phyloP scores from a whole-genome alignment of 2,797 vertebrate species.

The Pogonophryne albipinna region DNA sequence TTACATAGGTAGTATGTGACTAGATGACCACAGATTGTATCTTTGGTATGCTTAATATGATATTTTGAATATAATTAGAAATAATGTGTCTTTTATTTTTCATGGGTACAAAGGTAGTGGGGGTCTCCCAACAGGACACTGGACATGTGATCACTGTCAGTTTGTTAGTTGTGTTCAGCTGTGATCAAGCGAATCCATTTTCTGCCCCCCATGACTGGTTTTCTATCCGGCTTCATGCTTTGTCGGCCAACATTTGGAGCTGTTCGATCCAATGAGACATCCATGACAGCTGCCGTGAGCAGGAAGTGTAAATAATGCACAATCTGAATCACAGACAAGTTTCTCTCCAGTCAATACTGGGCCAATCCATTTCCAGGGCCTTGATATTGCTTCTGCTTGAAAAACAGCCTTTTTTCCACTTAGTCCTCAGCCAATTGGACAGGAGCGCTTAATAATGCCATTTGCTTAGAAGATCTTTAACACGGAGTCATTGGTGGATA shows the following conservation, averaged over 20 bases:
- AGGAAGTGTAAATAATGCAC: constrained; percentile 81
- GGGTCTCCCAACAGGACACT: constrained; percentile 20
- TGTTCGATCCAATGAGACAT: constrained; percentile 70
- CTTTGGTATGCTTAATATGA: not conserved
- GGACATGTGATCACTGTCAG: constrained; percentile 19
- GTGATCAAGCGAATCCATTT: constrained; percentile 38
- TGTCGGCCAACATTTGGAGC: constrained; percentile 58
- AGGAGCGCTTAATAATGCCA: constrained; percentile 58
- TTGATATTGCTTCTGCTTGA: constrained; percentile 40
- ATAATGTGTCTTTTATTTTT: constrained; percentile 22
- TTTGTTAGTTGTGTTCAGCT: constrained; percentile 31
- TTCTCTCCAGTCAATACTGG: constrained; percentile 64
- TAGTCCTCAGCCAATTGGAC: constrained; percentile 47
- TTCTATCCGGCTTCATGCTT: constrained; percentile 57
- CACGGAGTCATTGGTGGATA: constrained; percentile 45
- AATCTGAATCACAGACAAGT: constrained; percentile 59
- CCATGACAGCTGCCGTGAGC: constrained; percentile 74
- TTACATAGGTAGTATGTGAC: not conserved
- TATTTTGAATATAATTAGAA: constrained; percentile 1
- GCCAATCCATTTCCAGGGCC: constrained; percentile 63
- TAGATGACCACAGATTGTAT: not conserved
- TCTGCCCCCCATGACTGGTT: constrained; percentile 38
- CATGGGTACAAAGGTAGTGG: not conserved
- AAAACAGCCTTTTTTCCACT: constrained; percentile 55
- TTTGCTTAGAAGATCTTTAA: constrained; percentile 58